Evolutionary conservation across 2,797 vertebrate species (phyloP), one percentile per base, ranked within the genome.

Genomic region (Gymnothorax javanicus): DNA sequence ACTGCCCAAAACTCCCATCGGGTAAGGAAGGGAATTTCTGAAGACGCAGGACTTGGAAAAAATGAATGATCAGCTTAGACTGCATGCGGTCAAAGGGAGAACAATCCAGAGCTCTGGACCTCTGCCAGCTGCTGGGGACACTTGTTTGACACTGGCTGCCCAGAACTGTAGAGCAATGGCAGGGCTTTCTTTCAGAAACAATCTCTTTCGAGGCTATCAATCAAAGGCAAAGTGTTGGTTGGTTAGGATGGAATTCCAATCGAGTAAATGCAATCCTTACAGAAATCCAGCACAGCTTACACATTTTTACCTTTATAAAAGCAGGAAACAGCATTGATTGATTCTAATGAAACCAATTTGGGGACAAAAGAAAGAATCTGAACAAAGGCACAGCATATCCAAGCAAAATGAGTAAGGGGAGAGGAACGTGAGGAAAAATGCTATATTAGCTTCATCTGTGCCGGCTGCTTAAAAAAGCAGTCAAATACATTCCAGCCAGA

Each of bases 81-180:
- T 23, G 77, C 50, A 56, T 52, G 69, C 85, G 86, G 85, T 85
- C 85, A 86, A 84, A 7, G n/a, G 77, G 50, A 81, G 75, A 54
- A 54, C 50, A 54, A 23, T 43, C 43, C 75, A 4, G 43, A 13
- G 83, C 64, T 85, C 77, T 81, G 83, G 86, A 84, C 87, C 54
- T 87, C 85, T 79, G 33, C 85, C 83, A 88, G 52, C 17, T 5
- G 15, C 75, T 27, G 20, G 54, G 60, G 85, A 60, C 56, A 60
- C 84, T 56, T 43, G 56, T 27, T 43, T 43, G 33, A 43, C 33
- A 43, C 33, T 69, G 43, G 69, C 69, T 59, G 84, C 43, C 58
- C 75, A 60, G 57, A 85, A 58, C 25, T 23, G 64, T 27, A 77
- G 85, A 33, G 69, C 20, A n/a, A 56, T 56, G 77, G 77, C 77